These are phyloP conservation scores for Orchestes rusci DNA, from an alignment of 2,888 invertebrate genomes.

Conservation along the genomic window DNA sequence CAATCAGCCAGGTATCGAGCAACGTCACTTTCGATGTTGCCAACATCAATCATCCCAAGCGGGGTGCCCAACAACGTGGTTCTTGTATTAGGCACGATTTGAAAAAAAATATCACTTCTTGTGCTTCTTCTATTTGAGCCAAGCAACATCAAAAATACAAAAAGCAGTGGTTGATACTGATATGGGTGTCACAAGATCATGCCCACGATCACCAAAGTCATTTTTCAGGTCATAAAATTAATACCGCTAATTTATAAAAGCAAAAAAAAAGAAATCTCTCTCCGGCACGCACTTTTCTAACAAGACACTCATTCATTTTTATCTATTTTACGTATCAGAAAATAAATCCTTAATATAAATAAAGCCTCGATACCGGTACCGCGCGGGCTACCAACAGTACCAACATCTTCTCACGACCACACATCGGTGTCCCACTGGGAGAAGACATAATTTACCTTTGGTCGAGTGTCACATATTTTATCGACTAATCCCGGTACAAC, in stretches of 20 bases:
- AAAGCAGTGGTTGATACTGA: too few relatives aligned
- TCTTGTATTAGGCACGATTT: conserved; percentile 19
- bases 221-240: too few relatives aligned
- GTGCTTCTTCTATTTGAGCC: too few relatives aligned
- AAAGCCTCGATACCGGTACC: conserved; percentile 4
- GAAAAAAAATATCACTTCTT: too few relatives aligned
- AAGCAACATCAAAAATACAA: too few relatives aligned
- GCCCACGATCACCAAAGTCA: too few relatives aligned
- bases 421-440: conserved; percentile 20
- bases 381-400: conserved; percentile 9
- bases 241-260: too few relatives aligned
- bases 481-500: conserved; percentile 11
- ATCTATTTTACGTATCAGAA: too few relatives aligned
- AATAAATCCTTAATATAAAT: conserved; percentile 3
- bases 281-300: too few relatives aligned
- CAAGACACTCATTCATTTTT: too few relatives aligned
- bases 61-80: conserved; percentile 26
- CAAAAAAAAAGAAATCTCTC: too few relatives aligned
- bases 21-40: conserved; percentile 38
- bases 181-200: too few relatives aligned
- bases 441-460: conserved; percentile 18
- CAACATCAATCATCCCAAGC: conserved; percentile 38
- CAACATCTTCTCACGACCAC: conserved; percentile 20
- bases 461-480: conserved; percentile 18
- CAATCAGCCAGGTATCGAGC: conserved; percentile 42